Percentiles rank a stretch among this genome's conserved stretches.
Evolutionary conservation across 2,888 invertebrate species (phyloP).

Genomic region (Subacronicta megacephala): DNA sequence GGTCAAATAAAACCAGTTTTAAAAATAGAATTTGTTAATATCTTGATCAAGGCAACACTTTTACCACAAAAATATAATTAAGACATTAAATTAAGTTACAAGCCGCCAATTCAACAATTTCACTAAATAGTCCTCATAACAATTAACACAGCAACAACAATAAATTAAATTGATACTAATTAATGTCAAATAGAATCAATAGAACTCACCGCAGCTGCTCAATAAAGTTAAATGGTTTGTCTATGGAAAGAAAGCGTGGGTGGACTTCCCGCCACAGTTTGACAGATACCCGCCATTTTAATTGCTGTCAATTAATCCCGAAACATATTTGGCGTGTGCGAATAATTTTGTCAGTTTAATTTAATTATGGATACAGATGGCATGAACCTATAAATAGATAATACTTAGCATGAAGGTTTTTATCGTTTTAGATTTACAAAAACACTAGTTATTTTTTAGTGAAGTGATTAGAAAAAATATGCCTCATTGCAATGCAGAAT

Average conservation of each 20-base stretch:
- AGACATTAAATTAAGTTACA: neutral
- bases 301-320: constrained; percentile 59
- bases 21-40: no score
- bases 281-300: constrained; percentile 74
- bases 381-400: neutral
- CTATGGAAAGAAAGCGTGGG: constrained; percentile 77
- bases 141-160: constrained; percentile 51
- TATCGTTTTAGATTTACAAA: no score
- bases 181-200: constrained; percentile 62
- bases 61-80: neutral
- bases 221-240: constrained; percentile 66
- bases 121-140: constrained; percentile 37
- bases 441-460: no score
- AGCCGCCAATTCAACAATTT: constrained; percentile 7
- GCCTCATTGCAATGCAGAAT: no score
- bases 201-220: constrained; percentile 67
- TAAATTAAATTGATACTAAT: constrained; percentile 69
- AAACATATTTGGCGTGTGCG: constrained; percentile 45
- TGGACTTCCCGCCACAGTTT: constrained; percentile 75
- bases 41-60: neutral
- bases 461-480: no score
- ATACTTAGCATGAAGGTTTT: no score
- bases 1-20: no score
- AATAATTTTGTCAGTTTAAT: constrained; percentile 39
- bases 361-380: constrained; percentile 36